phyloP scores from a whole-genome alignment of 1,140 invertebrate species.

The Macrobrachium rosenbergii region DNA sequence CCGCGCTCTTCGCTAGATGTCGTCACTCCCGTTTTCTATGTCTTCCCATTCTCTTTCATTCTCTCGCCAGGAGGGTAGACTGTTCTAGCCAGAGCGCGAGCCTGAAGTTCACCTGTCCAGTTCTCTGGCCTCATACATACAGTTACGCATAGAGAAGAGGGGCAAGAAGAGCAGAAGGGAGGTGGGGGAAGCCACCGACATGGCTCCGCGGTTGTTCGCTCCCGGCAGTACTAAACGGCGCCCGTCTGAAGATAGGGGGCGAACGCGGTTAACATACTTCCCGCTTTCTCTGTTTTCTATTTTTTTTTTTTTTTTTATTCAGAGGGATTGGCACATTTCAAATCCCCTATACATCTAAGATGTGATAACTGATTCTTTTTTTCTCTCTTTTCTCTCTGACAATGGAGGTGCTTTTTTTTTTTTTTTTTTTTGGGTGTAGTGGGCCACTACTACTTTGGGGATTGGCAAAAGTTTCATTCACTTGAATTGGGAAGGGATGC shows the following conservation, averaged over 20 bases:
- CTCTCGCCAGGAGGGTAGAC: not conserved
- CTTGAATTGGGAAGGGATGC: slow-evolving; percentile 37
- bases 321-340: slow-evolving; percentile 2
- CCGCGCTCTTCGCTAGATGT: slow-evolving; percentile 47
- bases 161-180: slow-evolving; percentile 67
- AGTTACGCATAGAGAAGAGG: slow-evolving; percentile 67
- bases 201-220: slow-evolving; percentile 63
- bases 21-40: not conserved
- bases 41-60: too few relatives aligned
- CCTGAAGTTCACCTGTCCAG: slow-evolving; percentile 58
- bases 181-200: slow-evolving; percentile 66
- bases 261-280: slow-evolving; percentile 54
- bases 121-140: slow-evolving; percentile 66
- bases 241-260: slow-evolving; percentile 63
- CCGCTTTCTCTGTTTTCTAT: not conserved
- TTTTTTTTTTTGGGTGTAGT: not conserved
- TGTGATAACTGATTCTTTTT: slow-evolving; percentile 7
- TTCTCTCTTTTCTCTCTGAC: slow-evolving; percentile 5
- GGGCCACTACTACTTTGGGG: too few relatives aligned
- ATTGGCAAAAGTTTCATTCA: not conserved
- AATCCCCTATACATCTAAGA: slow-evolving; percentile 26
- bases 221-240: slow-evolving; percentile 66
- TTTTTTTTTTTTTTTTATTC: slow-evolving; percentile 18
- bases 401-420: slow-evolving; percentile 15
- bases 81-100: slow-evolving; percentile 50